These are phyloP conservation scores for Zygaena filipendulae DNA, from an alignment of 2,888 invertebrate genomes.

Conservation along the genomic window DNA sequence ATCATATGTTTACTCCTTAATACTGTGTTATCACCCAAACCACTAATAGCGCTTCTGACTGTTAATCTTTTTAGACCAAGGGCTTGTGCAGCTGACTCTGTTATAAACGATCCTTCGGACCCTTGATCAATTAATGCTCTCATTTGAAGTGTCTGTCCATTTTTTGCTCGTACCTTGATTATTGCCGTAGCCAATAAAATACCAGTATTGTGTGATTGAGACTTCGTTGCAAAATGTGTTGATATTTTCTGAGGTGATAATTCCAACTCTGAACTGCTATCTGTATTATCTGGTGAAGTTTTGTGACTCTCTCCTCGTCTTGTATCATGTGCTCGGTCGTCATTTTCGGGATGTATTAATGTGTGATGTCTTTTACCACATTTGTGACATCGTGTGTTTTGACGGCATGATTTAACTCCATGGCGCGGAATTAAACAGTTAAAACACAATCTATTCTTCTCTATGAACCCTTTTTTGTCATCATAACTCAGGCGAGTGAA, in stretches of 20 bases:
- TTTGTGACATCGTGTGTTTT: slow-evolving; percentile 13
- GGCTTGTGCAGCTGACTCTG: slow-evolving; percentile 14
- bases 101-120: slow-evolving; percentile 16
- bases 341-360: slow-evolving; percentile 8
- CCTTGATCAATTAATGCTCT: slow-evolving; percentile 17
- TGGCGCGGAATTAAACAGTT: slow-evolving; percentile 15
- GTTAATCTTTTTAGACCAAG: no score
- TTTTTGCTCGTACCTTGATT: slow-evolving; percentile 7
- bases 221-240: slow-evolving; percentile 9
- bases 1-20: no score
- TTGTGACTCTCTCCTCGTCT: no score
- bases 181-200: slow-evolving; percentile 14
- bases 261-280: no score
- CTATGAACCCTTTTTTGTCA: slow-evolving; percentile 13
- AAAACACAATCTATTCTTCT: slow-evolving; percentile 15
- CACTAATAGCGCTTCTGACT: no score
- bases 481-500: slow-evolving; percentile 7
- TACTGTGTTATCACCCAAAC: no score
- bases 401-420: slow-evolving; percentile 3
- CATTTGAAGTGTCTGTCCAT: slow-evolving; percentile 7
- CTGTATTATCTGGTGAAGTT: no score
- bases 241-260: no score
- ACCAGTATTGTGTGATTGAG: slow-evolving; percentile 7
- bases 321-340: no score
- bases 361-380: slow-evolving; percentile 17